Percentiles rank a stretch among this genome's conserved stretches.
Conservation (phyloP, 2,888 invertebrate species). For the Leptinotarsa rubiginosa region DNA sequence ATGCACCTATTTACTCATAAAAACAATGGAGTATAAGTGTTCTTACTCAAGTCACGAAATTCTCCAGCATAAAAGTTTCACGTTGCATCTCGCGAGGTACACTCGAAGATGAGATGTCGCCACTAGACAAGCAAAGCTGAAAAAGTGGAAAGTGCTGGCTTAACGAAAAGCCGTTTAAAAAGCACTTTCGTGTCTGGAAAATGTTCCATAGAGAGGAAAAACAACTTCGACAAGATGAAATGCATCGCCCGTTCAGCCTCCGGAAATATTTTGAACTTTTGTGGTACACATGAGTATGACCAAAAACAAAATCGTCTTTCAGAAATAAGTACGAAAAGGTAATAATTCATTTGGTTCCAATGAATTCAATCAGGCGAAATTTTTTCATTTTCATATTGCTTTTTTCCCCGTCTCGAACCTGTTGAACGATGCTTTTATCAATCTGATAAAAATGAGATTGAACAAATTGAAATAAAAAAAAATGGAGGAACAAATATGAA, state of each 20-base stretch:
- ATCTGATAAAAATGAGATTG: no score
- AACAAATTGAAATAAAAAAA: no score
- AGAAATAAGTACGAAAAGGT: no score
- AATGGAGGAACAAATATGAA: no score
- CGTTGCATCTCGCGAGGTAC: slow-evolving; percentile 10
- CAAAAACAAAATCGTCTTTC: no score
- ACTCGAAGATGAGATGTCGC: slow-evolving; percentile 22
- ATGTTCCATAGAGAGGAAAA: slow-evolving; percentile 3
- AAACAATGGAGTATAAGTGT: neutral
- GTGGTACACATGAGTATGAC: no score
- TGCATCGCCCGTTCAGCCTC: neutral
- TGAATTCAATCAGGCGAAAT: no score
- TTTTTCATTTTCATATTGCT: no score
- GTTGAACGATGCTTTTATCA: no score
- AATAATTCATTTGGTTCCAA: no score
- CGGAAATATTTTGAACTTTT: neutral
- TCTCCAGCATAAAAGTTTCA: neutral
- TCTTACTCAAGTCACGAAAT: neutral
- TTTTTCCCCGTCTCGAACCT: no score
- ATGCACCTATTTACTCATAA: neutral
- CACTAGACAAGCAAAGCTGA: slow-evolving; percentile 20
- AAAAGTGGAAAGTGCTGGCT: slow-evolving; percentile 21
- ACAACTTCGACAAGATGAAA: slow-evolving; percentile 1
- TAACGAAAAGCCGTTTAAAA: slow-evolving; percentile 26
- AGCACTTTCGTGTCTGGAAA: slow-evolving; percentile 22